Conservation (phyloP, 1,140 invertebrate genomes). For the Scylla paramamosain region DNA sequence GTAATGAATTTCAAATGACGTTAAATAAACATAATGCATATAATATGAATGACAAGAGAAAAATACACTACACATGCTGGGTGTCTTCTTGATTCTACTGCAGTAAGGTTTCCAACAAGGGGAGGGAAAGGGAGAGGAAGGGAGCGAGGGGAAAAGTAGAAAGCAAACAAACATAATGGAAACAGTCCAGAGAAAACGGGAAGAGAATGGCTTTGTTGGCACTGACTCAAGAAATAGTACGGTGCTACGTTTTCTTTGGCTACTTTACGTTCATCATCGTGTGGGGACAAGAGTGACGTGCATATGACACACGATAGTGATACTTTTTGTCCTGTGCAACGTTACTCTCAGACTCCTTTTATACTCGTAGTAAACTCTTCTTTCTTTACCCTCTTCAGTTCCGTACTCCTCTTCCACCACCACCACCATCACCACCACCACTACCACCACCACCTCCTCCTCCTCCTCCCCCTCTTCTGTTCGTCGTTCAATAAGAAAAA, state of each 20-base stretch:
- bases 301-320: too few relatives aligned
- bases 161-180: background rate
- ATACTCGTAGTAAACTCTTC: background rate
- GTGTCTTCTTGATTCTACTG: background rate
- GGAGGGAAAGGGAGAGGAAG: background rate
- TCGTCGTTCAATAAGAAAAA: slow-evolving; percentile 27
- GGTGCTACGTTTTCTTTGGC: too few relatives aligned
- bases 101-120: background rate
- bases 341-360: background rate
- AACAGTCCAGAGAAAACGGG: background rate
- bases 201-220: background rate
- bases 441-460: background rate
- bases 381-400: background rate
- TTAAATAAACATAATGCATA: slow-evolving; percentile 16
- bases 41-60: background rate
- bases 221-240: too few relatives aligned
- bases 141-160: background rate
- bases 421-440: background rate
- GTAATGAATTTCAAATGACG: slow-evolving; percentile 4
- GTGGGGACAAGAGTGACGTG: too few relatives aligned
- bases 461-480: background rate
- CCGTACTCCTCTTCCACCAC: background rate
- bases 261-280: too few relatives aligned
- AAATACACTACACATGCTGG: background rate
- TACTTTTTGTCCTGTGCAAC: too few relatives aligned